phyloP scores from a whole-genome alignment of 2,113 vertebrate genomes.

The Chionodraco myersi region DNA sequence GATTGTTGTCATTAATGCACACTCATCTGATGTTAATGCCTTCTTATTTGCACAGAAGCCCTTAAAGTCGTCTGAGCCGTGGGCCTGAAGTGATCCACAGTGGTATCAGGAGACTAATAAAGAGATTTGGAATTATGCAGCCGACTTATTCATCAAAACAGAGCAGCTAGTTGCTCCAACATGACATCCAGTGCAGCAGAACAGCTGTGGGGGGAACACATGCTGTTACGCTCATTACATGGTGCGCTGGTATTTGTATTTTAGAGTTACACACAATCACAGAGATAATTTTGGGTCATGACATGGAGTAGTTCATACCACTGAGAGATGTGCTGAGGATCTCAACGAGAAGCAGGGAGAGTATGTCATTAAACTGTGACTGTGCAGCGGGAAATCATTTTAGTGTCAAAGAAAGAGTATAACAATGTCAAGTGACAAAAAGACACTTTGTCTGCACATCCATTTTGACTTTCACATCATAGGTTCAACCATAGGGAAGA shows the following conservation, averaged over 20 bases:
- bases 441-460: not conserved
- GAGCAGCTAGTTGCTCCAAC: slow-evolving; percentile 4
- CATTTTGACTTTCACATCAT: too few species aligned
- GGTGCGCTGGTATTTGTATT: not conserved
- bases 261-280: not conserved
- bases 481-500: too few species aligned
- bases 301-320: slow-evolving; percentile 26
- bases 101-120: slow-evolving; percentile 27
- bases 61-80: not conserved
- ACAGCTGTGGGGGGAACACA: slow-evolving; percentile 1
- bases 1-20: slow-evolving; percentile 11
- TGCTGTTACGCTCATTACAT: slow-evolving; percentile 18
- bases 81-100: slow-evolving; percentile 20
- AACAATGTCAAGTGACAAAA: slow-evolving; percentile 18
- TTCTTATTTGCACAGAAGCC: slow-evolving; percentile 25
- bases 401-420: not conserved
- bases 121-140: slow-evolving; percentile 31
- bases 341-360: slow-evolving; percentile 1
- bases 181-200: not conserved
- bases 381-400: slow-evolving; percentile 1
- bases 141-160: slow-evolving; percentile 28
- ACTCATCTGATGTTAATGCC: slow-evolving; percentile 40
- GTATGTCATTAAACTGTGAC: slow-evolving; percentile 10
- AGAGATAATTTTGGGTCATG: slow-evolving; percentile 21
- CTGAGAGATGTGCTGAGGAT: not conserved